These are phyloP conservation scores for Cryptocheilus praepositus DNA, from an alignment of 2,888 invertebrate genomes.

Conservation along the genomic window DNA sequence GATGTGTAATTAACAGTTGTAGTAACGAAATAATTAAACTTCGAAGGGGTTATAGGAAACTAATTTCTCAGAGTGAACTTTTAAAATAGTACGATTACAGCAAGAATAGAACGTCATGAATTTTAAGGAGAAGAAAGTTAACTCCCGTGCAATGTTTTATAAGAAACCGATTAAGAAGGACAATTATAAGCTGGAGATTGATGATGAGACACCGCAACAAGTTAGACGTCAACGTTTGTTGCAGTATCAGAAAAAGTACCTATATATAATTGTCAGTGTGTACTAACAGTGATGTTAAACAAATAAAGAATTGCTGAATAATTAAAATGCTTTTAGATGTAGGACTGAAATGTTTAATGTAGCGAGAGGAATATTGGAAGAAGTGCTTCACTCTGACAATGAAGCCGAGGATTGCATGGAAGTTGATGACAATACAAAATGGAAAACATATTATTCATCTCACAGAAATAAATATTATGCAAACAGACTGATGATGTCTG, in stretches of 20 bases:
- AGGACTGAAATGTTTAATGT: slow-evolving; percentile 38
- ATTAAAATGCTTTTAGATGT: slow-evolving; percentile 59
- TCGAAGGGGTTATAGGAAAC: no score
- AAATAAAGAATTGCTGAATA: slow-evolving; percentile 54
- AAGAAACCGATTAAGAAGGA: slow-evolving; percentile 68
- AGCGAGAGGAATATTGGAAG: slow-evolving; percentile 50
- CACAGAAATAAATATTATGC: slow-evolving; percentile 58
- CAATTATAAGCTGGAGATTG: slow-evolving; percentile 63
- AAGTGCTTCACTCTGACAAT: slow-evolving; percentile 45
- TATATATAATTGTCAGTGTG: slow-evolving; percentile 50
- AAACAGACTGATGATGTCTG: slow-evolving; percentile 89
- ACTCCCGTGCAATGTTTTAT: slow-evolving; percentile 77
- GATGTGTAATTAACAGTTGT: no score
- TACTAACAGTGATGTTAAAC: slow-evolving; percentile 17
- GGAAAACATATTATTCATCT: slow-evolving; percentile 7
- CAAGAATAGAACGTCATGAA: no score
- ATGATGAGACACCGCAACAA: slow-evolving; percentile 67
- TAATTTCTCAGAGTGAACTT: no score
- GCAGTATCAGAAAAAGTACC: slow-evolving; percentile 67
- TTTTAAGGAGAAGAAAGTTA: neutral
- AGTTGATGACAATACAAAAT: slow-evolving; percentile 31
- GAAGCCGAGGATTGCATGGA: slow-evolving; percentile 44
- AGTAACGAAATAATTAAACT: no score
- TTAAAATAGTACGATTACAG: no score
- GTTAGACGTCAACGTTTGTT: slow-evolving; percentile 65